Base-by-base conservation (phyloP, 2,113 vertebrate species). In the Gallinago jamesoni region DNA sequence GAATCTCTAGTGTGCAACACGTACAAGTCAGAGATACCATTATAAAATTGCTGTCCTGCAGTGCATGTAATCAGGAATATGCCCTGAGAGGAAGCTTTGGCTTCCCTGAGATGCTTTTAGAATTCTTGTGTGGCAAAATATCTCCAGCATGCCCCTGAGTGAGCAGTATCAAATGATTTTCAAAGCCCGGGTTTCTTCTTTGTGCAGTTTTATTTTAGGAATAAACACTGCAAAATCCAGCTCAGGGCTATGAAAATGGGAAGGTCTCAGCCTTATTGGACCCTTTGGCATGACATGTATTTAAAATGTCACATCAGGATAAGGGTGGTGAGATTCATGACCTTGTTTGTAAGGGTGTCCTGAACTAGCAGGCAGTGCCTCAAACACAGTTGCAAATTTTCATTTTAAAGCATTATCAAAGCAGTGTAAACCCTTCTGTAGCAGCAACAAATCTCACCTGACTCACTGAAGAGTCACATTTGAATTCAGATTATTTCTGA, bases 71-170 rank as follows among this genome's bases (percentile, higher is more conserved):
- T 80, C 73, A 37, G 84, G 30, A 91, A 66, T 35, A 43, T 74
- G 77, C 90, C 92, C 81, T 52, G 55, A 77, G 87, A 91, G 77
- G 59, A 89, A 80, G 50, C 73, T 84, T 69, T 69, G 67, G 53
- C 55, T 89, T 93, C 68, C 39, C 64, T 33, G 25, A 87, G 81
- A 91, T 74, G 90, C 64, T 93, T 89, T 95, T 81, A 81, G 68
- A 87, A 59, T 62, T 74, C 77, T 77, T 31, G 53, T 48, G 77
- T 84, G 87, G 90, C 87, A 69, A 64, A 87, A 45, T 39, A 66
- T 89, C 68, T 64, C 35, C 68, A 53, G 73, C 7, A 0, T 43
- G 55, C 59, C 74, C 67, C 74, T 48, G 55, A 52, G 64, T 8
- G 18, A 66, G 81, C 28, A 2, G 57, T 41, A 52, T 68, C 77